phyloP scores from a whole-genome alignment of 2,888 invertebrate genomes.

The Atherix ibis region DNA sequence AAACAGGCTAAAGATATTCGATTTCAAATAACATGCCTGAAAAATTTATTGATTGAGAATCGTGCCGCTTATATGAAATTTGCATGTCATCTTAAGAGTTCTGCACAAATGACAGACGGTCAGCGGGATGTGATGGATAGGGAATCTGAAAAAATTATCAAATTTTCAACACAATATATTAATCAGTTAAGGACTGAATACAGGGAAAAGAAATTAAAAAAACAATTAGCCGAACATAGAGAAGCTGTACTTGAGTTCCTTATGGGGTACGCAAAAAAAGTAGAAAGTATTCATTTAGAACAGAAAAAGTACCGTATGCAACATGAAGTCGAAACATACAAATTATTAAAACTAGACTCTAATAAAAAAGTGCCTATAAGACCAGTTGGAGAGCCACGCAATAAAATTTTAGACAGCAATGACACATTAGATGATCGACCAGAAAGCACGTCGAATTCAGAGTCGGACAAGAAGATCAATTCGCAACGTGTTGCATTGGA shows the following conservation, averaged over 20 bases:
- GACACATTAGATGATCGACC: slow-evolving; percentile 9
- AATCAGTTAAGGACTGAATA: slow-evolving; percentile 56
- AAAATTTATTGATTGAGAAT: slow-evolving; percentile 67
- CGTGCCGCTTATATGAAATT: slow-evolving; percentile 75
- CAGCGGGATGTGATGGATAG: slow-evolving; percentile 78
- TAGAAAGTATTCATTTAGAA: slow-evolving; percentile 77
- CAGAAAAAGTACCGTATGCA: slow-evolving; percentile 78
- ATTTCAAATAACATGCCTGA: slow-evolving; percentile 59
- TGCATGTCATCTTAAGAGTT: slow-evolving; percentile 50
- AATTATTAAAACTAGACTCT: slow-evolving; percentile 54
- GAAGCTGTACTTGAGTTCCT: slow-evolving; percentile 58
- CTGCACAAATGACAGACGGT: slow-evolving; percentile 60
- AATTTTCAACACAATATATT: slow-evolving; percentile 60
- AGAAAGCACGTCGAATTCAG: background rate
- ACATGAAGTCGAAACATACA: slow-evolving; percentile 66
- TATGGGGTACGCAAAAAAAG: slow-evolving; percentile 65
- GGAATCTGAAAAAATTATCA: slow-evolving; percentile 71
- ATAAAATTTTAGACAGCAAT: slow-evolving; percentile 12
- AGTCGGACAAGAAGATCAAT: slow-evolving; percentile 14
- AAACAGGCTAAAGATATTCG: slow-evolving; percentile 60
- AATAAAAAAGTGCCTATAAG: slow-evolving; percentile 24
- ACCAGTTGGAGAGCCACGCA: slow-evolving; percentile 22
- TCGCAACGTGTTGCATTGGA: slow-evolving; percentile 22
- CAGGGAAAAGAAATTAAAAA: slow-evolving; percentile 35
- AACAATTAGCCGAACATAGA: slow-evolving; percentile 62